Conservation (phyloP, 2,113 vertebrate species). For the Balaeniceps rex region DNA sequence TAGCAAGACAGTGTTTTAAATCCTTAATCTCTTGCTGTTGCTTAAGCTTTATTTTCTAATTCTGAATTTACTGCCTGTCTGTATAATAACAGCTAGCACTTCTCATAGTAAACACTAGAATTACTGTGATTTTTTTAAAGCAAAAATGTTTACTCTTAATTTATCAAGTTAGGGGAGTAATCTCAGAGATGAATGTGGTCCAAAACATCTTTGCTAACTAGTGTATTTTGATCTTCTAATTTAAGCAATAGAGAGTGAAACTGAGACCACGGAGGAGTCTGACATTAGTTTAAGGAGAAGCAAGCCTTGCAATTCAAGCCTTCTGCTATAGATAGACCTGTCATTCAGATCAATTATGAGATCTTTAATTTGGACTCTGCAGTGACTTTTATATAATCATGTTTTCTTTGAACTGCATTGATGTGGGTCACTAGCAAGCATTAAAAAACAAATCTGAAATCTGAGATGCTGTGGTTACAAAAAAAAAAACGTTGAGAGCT, state of each 20-base stretch:
- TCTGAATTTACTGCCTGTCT: background rate
- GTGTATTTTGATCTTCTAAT: background rate
- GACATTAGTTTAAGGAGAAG: background rate
- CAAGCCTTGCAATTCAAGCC: background rate
- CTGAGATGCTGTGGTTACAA: background rate
- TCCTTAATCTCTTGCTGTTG: background rate
- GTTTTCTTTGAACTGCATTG: conserved; percentile 45
- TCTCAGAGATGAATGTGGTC: background rate
- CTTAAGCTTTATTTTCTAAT: background rate
- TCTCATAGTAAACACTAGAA: background rate
- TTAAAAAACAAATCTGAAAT: conserved; percentile 43
- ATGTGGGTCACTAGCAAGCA: conserved; percentile 52
- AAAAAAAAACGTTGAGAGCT: background rate
- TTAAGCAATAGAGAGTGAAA: background rate
- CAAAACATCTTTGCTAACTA: background rate
- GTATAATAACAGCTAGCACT: background rate
- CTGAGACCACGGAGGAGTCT: background rate
- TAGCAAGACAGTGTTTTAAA: background rate
- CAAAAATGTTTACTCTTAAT: background rate
- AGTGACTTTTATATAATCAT: conserved; percentile 48
- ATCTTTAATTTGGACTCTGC: conserved; percentile 60
- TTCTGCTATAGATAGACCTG: conserved; percentile 45
- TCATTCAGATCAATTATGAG: conserved; percentile 29
- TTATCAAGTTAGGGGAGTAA: background rate
- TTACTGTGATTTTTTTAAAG: background rate